A percentile compares a stretch with the other conserved stretches of the same genome.
Conservation (phyloP, 2,888 invertebrate genomes). For the Temnothorax ravouxi region DNA sequence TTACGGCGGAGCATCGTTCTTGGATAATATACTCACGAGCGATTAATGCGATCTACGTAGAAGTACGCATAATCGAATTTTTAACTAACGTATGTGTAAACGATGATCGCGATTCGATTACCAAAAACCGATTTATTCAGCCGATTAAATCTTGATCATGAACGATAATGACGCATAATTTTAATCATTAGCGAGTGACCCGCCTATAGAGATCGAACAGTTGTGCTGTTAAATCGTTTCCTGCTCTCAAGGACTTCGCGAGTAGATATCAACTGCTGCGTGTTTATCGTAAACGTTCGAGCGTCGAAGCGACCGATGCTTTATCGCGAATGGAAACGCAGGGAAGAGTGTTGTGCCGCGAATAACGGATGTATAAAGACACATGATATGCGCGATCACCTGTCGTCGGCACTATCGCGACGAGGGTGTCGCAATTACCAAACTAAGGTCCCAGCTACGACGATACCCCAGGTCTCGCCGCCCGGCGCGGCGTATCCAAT, state of each 20-base stretch:
- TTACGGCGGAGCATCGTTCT: slow-evolving; percentile 34
- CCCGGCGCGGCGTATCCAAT: slow-evolving; percentile 72
- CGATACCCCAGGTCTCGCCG: slow-evolving; percentile 39
- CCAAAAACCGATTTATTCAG: not conserved
- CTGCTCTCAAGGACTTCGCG: slow-evolving; percentile 38
- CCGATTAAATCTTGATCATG: not conserved
- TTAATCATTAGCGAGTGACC: slow-evolving; percentile 20
- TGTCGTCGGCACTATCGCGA: slow-evolving; percentile 75
- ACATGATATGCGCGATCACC: slow-evolving; percentile 79
- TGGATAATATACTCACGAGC: slow-evolving; percentile 27
- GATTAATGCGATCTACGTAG: slow-evolving; percentile 32
- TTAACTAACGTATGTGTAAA: not conserved
- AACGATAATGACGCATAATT: slow-evolving; percentile 11
- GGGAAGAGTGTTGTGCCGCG: slow-evolving; percentile 63
- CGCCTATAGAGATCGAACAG: not conserved
- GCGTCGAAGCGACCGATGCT: slow-evolving; percentile 9
- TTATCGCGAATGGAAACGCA: slow-evolving; percentile 25
- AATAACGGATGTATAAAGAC: slow-evolving; percentile 81
- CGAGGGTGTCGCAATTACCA: slow-evolving; percentile 77
- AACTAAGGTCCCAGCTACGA: slow-evolving; percentile 67
- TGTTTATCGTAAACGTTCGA: slow-evolving; percentile 26
- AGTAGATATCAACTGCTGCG: slow-evolving; percentile 33
- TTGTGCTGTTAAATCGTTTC: slow-evolving; percentile 9
- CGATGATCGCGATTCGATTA: not conserved
- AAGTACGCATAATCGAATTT: not conserved